phyloP scores from a whole-genome alignment of 2,113 vertebrate species.

The Mesoclemmys tuberculata region DNA sequence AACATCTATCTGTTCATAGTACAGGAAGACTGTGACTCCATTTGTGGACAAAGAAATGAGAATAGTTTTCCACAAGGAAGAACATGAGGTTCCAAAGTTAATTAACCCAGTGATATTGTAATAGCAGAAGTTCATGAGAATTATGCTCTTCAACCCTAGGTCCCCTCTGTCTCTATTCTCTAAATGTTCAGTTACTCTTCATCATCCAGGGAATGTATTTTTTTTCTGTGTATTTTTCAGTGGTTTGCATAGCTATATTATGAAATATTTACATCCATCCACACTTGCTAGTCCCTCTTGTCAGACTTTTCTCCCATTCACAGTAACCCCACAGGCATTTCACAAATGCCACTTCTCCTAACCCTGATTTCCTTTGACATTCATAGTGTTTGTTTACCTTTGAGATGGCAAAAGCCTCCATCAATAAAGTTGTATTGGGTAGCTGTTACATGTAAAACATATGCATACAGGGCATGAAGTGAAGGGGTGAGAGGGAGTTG shows the following conservation, averaged over 20 bases:
- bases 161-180: background rate
- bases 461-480: accelerated
- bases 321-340: background rate
- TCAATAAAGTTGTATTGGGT: background rate
- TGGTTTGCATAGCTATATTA: background rate
- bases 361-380: background rate
- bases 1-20: background rate
- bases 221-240: background rate
- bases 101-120: background rate
- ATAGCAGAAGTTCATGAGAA: background rate
- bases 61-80: background rate
- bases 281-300: accelerated
- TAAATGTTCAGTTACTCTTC: background rate
- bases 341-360: background rate
- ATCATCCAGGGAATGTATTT: background rate
- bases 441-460: background rate
- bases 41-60: background rate
- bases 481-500: background rate
- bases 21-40: accelerated
- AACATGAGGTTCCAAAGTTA: background rate
- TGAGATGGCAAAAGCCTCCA: background rate
- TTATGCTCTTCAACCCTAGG: background rate
- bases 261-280: background rate
- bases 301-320: background rate
- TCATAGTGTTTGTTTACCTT: background rate